Base-by-base conservation (phyloP, 2,888 invertebrate species). In the Galeopsomyia nigrocyanea region DNA sequence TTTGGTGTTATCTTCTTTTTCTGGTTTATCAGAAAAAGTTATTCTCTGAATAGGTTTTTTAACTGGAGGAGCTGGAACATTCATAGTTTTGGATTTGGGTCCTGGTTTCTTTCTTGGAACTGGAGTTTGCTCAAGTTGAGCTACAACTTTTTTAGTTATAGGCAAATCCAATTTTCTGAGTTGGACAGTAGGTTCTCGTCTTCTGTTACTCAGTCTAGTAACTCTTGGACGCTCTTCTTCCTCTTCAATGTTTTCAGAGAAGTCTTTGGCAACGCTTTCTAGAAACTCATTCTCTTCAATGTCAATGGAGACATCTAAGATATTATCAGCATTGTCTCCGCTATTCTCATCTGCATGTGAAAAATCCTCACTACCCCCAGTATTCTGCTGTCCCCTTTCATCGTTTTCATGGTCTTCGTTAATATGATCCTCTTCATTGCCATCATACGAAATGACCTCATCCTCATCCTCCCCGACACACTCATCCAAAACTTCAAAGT, bases 401-500 rank as follows among this genome's bases (percentile, higher is more conserved):
- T 58, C 65, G 39, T 63, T 62, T 10, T 19, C 68, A 14, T 50
- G 60, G 21, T 50, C 50, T n/a, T 56, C 53, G 17, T 70, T 58
- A 16, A 56, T 56, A 3, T 75, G 50, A 3, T 62, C 63, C 26
- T 57, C 57, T 13, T 73, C 68, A 6, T 62, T 55, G 7, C 56
- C 26, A 39, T 68, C 57, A 17, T 55, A 50, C 13, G 39, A 39
- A 39, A 39, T 39, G 39, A 39, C 39, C 13, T 39, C 39, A 13
- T 71, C 61, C 1, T 78, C 78, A 47, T 76, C 75, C 19, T 77
- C 75, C 14, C 71, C 71, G 53, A 66, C 60, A 60, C 77, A 76
- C 22, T 76, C 77, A 60, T 75, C 76, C 57, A 75, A 47, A 16
- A 84, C 80, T 74, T 84, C 79, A 63, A 81, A 82, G 72, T 82